These are phyloP conservation scores for Aphrophora alni DNA, from an alignment of 2,888 invertebrate genomes.

Conservation along the genomic window DNA sequence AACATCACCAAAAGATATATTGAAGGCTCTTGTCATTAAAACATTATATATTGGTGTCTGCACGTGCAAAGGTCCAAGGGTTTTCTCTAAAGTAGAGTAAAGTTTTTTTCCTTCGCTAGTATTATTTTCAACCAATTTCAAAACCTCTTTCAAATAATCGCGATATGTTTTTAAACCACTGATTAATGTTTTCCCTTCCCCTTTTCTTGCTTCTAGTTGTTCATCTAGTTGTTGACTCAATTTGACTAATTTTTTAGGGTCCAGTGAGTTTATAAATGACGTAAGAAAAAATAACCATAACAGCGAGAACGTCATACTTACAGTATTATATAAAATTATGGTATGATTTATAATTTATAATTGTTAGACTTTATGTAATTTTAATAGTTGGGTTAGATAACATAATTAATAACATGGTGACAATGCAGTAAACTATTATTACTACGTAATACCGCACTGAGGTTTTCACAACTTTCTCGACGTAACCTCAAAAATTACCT, in stretches of 20 bases:
- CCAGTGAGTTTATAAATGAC: not conserved
- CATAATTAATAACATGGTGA: too few species aligned
- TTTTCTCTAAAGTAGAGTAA: slow-evolving; percentile 8
- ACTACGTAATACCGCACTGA: too few species aligned
- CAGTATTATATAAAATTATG: too few species aligned
- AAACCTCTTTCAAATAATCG: slow-evolving; percentile 15
- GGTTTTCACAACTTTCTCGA: too few species aligned
- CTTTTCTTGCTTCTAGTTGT: slow-evolving; percentile 12
- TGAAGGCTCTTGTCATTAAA: slow-evolving; percentile 20
- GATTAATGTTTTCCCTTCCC: slow-evolving; percentile 24
- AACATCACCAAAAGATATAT: slow-evolving; percentile 23
- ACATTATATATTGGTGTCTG: slow-evolving; percentile 22
- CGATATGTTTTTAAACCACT: slow-evolving; percentile 9
- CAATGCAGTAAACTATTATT: too few species aligned
- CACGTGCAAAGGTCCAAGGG: slow-evolving; percentile 20
- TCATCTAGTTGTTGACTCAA: slow-evolving; percentile 20
- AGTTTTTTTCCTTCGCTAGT: slow-evolving; percentile 14
- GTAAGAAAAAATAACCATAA: not conserved
- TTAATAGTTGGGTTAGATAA: too few species aligned
- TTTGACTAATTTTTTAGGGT: slow-evolving; percentile 17
- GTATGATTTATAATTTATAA: too few species aligned
- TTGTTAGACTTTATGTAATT: too few species aligned
- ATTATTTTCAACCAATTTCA: slow-evolving; percentile 20
- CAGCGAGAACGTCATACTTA: not conserved
- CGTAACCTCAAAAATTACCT: too few species aligned